Conservation (phyloP, 2,888 invertebrate genomes). For the Lasioglossum villosulum region DNA sequence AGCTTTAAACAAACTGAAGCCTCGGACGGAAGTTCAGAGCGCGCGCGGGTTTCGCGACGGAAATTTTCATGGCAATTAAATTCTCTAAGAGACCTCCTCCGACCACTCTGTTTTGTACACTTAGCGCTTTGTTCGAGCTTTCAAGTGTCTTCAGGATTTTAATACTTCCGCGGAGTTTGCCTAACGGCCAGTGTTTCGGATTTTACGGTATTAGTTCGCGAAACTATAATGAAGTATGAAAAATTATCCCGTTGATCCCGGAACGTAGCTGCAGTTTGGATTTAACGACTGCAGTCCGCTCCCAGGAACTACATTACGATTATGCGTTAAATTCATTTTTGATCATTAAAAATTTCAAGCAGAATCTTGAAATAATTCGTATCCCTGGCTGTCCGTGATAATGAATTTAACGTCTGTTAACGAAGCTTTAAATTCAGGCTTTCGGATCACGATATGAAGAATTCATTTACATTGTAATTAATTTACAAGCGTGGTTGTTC, state of each 20-base stretch:
- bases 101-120: neutral
- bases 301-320: neutral
- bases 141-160: neutral
- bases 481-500: neutral
- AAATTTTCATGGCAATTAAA: slow-evolving; percentile 45
- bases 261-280: neutral
- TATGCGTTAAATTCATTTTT: neutral
- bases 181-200: neutral
- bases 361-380: neutral
- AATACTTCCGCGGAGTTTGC: neutral
- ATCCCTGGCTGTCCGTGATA: neutral
- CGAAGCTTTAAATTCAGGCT: neutral
- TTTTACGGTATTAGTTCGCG: neutral
- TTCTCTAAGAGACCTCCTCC: slow-evolving; percentile 1
- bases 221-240: neutral
- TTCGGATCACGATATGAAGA: no score
- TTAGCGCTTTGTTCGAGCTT: neutral
- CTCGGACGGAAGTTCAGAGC: slow-evolving; percentile 15
- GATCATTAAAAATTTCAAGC: neutral
- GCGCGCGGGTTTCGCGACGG: neutral
- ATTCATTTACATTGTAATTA: neutral
- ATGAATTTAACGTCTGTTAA: neutral
- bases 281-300: neutral
- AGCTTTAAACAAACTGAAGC: slow-evolving; percentile 34
- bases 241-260: neutral